Conservation (phyloP, 2,888 invertebrate genomes). For the Dolomedes plantarius region DNA sequence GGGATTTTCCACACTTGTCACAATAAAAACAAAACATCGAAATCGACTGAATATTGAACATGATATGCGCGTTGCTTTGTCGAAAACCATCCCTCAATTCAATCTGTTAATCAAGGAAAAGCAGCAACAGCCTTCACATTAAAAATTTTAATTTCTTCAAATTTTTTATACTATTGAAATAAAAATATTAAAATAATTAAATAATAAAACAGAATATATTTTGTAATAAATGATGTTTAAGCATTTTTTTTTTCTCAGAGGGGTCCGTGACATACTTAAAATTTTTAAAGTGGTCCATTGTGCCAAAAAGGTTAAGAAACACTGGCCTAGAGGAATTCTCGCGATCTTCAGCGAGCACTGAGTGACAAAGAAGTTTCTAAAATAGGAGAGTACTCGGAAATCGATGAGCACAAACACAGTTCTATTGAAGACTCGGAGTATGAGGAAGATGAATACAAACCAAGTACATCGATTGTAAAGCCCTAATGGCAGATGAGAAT, state of each 20-base stretch:
- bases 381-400: too few species aligned
- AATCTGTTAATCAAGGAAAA: conserved; percentile 45
- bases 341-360: too few species aligned
- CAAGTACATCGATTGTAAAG: too few species aligned
- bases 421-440: too few species aligned
- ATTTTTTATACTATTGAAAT: conserved; percentile 39
- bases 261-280: conserved; percentile 49
- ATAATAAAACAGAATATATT: conserved; percentile 8
- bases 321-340: too few species aligned
- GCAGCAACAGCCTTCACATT: conserved; percentile 48
- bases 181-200: conserved; percentile 22
- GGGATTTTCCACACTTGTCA: conserved; percentile 50
- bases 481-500: too few species aligned
- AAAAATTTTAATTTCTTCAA: conserved; percentile 44
- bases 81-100: conserved; percentile 45
- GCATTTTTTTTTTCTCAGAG: conserved; percentile 55
- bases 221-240: conserved; percentile 50
- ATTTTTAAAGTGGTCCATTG: conserved; percentile 57
- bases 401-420: too few species aligned
- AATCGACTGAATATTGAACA: conserved; percentile 51
- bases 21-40: conserved; percentile 56
- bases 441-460: too few species aligned
- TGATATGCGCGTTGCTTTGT: conserved; percentile 55
- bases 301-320: conserved; percentile 47
- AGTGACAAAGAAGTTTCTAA: too few species aligned